Evolutionary conservation across 1,140 invertebrate genomes (phyloP).

Genomic region (Magallana gigas): DNA sequence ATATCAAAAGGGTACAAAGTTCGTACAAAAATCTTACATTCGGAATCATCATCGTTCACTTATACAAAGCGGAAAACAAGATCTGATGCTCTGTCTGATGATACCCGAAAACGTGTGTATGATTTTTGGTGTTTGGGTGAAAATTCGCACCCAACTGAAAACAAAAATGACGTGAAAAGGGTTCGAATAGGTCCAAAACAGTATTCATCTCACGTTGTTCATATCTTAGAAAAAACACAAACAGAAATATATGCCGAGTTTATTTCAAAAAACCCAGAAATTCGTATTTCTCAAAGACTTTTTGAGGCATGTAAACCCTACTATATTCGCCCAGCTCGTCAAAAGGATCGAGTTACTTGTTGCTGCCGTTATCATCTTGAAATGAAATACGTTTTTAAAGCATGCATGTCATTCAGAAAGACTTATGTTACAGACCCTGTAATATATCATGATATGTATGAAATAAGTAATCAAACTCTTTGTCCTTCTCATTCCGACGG

Average conservation of each 20-base stretch:
- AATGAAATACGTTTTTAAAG: too few relatives aligned
- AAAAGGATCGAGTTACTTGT: background rate
- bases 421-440: too few relatives aligned
- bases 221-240: constrained; percentile 40
- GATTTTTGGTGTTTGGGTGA: constrained; percentile 22
- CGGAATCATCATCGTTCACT: constrained; percentile 6
- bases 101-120: constrained; percentile 8
- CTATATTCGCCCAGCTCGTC: background rate
- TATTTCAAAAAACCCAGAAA: constrained; percentile 12
- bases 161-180: background rate
- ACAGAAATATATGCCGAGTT: constrained; percentile 33
- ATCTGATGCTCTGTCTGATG: constrained; percentile 16
- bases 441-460: too few relatives aligned
- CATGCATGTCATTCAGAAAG: too few relatives aligned
- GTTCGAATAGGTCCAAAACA: constrained; percentile 1
- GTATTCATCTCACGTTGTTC: constrained; percentile 16
- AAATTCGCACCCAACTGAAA: background rate
- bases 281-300: constrained; percentile 15
- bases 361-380: too few relatives aligned
- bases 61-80: constrained; percentile 32
- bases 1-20: constrained; percentile 8
- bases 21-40: constrained; percentile 12
- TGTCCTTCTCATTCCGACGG: too few relatives aligned
- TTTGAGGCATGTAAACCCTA: constrained; percentile 38
- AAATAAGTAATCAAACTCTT: too few relatives aligned